phyloP scores from a whole-genome alignment of 1,140 invertebrate genomes.

The Subanguina moxae region DNA sequence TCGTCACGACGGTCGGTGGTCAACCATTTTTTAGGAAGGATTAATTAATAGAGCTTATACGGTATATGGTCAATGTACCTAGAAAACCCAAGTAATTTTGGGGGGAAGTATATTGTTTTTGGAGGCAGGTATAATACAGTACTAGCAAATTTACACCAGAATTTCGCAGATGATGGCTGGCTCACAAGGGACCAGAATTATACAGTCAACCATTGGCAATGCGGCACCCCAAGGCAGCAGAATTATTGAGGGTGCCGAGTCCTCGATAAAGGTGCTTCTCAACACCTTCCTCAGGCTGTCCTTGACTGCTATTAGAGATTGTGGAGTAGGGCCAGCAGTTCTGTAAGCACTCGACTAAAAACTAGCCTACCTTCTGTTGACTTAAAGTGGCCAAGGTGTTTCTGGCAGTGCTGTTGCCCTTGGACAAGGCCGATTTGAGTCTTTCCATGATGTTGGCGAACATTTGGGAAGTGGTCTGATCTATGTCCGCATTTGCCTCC shows the following conservation, averaged over 20 bases:
- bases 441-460: slow-evolving; percentile 38
- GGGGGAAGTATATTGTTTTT: too few relatives aligned
- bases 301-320: background rate
- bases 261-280: background rate
- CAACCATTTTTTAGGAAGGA: too few relatives aligned
- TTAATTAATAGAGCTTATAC: too few relatives aligned
- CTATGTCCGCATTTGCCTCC: slow-evolving; percentile 45
- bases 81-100: too few relatives aligned
- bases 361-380: slow-evolving; percentile 29
- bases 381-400: slow-evolving; percentile 33
- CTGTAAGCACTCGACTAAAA: background rate
- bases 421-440: slow-evolving; percentile 28
- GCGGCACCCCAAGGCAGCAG: too few relatives aligned
- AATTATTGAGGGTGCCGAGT: background rate
- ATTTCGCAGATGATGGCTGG: too few relatives aligned
- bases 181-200: too few relatives aligned
- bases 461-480: slow-evolving; percentile 32
- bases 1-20: too few relatives aligned
- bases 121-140: too few relatives aligned
- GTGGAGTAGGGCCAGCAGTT: background rate
- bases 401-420: slow-evolving; percentile 24
- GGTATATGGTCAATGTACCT: too few relatives aligned
- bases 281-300: background rate
- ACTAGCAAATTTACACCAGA: too few relatives aligned
- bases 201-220: too few relatives aligned